phyloP scores from a whole-genome alignment of 2,888 invertebrate genomes.

The Gymnoscelis rufifasciata region DNA sequence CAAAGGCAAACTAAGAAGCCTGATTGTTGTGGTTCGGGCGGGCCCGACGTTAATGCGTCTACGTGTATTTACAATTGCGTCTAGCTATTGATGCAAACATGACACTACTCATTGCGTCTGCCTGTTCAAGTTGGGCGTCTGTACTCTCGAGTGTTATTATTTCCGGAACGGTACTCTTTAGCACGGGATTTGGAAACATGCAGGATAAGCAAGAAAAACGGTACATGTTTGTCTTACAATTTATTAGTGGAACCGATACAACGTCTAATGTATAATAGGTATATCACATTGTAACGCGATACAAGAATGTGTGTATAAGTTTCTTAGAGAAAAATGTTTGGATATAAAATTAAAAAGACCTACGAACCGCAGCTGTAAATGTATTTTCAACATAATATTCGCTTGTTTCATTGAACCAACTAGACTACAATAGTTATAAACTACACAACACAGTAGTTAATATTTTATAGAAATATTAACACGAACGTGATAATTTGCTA shows the following conservation, averaged over 20 bases:
- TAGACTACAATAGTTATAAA: constrained; percentile 37
- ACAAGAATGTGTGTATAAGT: constrained; percentile 44
- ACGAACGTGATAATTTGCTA: too few species aligned
- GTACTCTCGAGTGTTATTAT: constrained; percentile 3
- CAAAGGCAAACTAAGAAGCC: constrained; percentile 15
- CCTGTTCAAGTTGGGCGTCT: constrained; percentile 1
- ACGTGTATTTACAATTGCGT: constrained; percentile 33
- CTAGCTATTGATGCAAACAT: constrained; percentile 29
- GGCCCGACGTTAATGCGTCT: constrained; percentile 25
- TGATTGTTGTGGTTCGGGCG: constrained; percentile 11
- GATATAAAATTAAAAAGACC: constrained; percentile 77
- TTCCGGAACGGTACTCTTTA: constrained; percentile 3
- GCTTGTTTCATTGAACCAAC: constrained; percentile 25
- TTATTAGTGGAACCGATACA: constrained; percentile 73
- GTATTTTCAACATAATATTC: constrained; percentile 39
- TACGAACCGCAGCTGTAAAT: too few species aligned
- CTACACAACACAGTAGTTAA: constrained; percentile 29
- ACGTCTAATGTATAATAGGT: constrained; percentile 43
- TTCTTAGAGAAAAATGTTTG: constrained; percentile 44
- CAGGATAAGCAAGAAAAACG: constrained; percentile 74
- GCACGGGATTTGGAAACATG: constrained; percentile 55
- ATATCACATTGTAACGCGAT: constrained; percentile 46
- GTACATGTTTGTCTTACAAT: constrained; percentile 67
- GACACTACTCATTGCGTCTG: constrained; percentile 23
- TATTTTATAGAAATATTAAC: too few species aligned